Conservation (phyloP, 30 jellyfish, hydroid and myxozoan genomes). For the Phacellophora camtschatica region DNA sequence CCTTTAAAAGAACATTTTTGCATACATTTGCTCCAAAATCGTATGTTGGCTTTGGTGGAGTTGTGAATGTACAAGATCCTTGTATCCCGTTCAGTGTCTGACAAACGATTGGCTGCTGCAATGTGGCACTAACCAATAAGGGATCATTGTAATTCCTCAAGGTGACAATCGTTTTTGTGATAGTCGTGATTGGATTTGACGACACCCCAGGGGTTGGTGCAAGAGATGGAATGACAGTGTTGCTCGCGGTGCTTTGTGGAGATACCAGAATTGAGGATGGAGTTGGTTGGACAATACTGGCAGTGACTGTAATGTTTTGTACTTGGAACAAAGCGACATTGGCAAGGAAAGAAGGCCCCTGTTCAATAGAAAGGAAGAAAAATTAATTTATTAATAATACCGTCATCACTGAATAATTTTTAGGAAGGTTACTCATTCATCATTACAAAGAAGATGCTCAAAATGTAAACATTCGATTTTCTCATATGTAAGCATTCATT, state of each 20-base stretch:
- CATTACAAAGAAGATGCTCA: no score
- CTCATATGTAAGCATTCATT: no score
- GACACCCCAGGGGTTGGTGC: slow-evolving; percentile 3
- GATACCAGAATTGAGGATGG: background rate
- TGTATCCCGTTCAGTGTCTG: slow-evolving; percentile 51
- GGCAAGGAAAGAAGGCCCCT: slow-evolving; percentile 76
- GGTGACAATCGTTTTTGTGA: slow-evolving; percentile 1
- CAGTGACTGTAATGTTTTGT: slow-evolving; percentile 15
- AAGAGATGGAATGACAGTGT: slow-evolving; percentile 3
- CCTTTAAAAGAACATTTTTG: slow-evolving; percentile 71
- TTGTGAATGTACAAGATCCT: slow-evolving; percentile 61
- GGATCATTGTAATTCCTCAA: slow-evolving; percentile 46
- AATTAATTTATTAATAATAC: background rate
- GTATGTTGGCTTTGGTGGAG: slow-evolving; percentile 75
- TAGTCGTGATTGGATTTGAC: background rate
- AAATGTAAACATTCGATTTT: no score
- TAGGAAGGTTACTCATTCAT: no score
- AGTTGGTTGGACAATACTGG: slow-evolving; percentile 24
- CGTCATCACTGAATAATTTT: background rate
- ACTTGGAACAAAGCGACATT: background rate
- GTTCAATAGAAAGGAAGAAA: no score
- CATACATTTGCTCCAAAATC: slow-evolving; percentile 54
- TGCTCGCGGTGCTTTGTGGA: background rate
- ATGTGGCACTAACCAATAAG: slow-evolving; percentile 40
- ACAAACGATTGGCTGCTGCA: slow-evolving; percentile 72